phyloP scores from a whole-genome alignment of 2,113 vertebrate species.

The Mugil cephalus region DNA sequence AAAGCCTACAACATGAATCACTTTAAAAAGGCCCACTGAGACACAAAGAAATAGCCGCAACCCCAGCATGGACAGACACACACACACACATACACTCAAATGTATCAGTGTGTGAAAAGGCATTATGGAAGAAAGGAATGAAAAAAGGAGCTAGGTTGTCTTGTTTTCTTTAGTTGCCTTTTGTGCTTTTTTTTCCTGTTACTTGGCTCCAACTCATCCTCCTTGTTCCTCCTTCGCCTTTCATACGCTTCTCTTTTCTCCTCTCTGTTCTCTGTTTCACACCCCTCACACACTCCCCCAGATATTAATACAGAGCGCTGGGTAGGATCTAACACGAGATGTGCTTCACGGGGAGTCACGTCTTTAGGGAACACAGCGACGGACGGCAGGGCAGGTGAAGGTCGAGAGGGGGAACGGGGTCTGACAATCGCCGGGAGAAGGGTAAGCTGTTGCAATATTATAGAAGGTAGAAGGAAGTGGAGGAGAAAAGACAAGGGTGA shows the following conservation, averaged over 20 bases:
- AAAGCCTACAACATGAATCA: constrained; percentile 63
- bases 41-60: constrained; percentile 46
- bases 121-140: constrained; percentile 16
- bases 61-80: constrained; percentile 19
- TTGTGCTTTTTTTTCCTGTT: constrained; percentile 4
- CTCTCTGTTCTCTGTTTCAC: not conserved
- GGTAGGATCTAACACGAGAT: constrained; percentile 1
- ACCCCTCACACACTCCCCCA: no score
- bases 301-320: constrained; percentile 8
- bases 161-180: constrained; percentile 23
- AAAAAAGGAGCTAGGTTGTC: not conserved
- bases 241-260: not conserved
- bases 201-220: not conserved
- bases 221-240: not conserved
- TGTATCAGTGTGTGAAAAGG: constrained; percentile 24
- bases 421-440: not conserved
- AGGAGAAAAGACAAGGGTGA: no score
- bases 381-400: not conserved
- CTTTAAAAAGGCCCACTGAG: constrained; percentile 53
- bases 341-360: constrained; percentile 10
- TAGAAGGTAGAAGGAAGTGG: not conserved
- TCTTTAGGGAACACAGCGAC: not conserved
- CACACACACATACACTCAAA: no score
- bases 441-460: not conserved
- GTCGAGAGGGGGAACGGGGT: not conserved